A percentile compares a stretch with the other conserved stretches of the same genome.
phyloP scores from a whole-genome alignment of 2,888 invertebrate genomes.

The Minunthozetes semirufus region DNA sequence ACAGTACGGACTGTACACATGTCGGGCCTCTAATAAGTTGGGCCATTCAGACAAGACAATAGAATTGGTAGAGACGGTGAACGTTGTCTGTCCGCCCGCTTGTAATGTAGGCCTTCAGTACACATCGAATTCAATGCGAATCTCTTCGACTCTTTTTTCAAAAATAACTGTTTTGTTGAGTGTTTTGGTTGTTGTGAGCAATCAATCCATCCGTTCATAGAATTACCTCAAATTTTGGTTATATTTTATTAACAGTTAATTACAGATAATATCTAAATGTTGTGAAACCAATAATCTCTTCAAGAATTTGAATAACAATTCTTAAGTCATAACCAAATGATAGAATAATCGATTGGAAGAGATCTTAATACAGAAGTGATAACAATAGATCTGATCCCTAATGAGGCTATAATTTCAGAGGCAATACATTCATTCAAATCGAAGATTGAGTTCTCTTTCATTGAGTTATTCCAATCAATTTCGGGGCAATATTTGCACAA shows the following conservation, averaged over 20 bases:
- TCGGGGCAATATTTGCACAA: too few relatives aligned
- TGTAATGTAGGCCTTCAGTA: conserved; percentile 54
- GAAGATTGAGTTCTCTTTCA: too few relatives aligned
- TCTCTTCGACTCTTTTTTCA: neutral
- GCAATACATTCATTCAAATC: too few relatives aligned
- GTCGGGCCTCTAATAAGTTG: conserved; percentile 80
- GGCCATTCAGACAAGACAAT: conserved; percentile 72
- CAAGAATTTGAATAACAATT: neutral
- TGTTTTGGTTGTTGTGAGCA: neutral
- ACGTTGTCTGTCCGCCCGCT: conserved; percentile 87
- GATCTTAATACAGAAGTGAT: too few relatives aligned
- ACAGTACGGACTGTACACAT: conserved; percentile 74
- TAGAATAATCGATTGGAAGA: too few relatives aligned
- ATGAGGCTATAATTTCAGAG: too few relatives aligned
- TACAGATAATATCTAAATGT: neutral
- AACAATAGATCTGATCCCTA: too few relatives aligned
- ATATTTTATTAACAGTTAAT: neutral
- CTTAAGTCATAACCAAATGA: neutral
- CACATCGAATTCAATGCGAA: neutral
- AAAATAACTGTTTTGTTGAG: neutral
- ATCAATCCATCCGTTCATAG: neutral
- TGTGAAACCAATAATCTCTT: neutral
- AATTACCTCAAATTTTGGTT: neutral
- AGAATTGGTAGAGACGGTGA: conserved; percentile 77
- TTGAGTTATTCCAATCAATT: too few relatives aligned